Percentiles rank a stretch among this genome's conserved stretches.
These are phyloP conservation scores for Nothobranchius kuhntae DNA, from an alignment of 2,113 vertebrate species.

Conservation along the genomic window DNA sequence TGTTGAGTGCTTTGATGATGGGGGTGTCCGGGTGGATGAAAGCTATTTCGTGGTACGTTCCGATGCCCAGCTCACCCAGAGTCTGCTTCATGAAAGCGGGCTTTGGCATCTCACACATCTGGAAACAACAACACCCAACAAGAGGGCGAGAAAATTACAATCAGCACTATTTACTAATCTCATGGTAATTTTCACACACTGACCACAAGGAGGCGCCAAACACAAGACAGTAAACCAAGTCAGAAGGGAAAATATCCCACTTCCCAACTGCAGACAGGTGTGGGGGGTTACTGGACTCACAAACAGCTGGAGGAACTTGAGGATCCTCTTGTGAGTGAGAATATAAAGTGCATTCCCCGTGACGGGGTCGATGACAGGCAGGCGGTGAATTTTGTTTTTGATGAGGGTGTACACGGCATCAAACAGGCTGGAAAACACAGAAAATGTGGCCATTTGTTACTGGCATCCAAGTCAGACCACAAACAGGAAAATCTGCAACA, in stretches of 20 bases:
- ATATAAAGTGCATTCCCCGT: constrained; percentile 99
- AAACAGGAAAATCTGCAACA: background rate
- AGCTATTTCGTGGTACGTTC: constrained; percentile 94
- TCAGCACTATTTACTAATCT: background rate
- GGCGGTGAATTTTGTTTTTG: constrained; percentile 99
- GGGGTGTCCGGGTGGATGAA: constrained; percentile 97
- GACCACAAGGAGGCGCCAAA: constrained; percentile 61
- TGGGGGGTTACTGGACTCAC: constrained; percentile 82
- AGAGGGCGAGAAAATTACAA: background rate
- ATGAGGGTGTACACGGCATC: constrained; percentile 98
- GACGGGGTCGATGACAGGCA: constrained; percentile 97
- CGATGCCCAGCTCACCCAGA: constrained; percentile 93
- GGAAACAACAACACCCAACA: constrained; percentile 7
- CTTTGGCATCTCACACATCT: constrained; percentile 99
- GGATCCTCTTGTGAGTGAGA: constrained; percentile 99
- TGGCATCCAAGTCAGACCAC: background rate
- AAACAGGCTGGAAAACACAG: constrained; percentile 85
- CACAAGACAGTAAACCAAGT: background rate
- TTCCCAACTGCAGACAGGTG: background rate
- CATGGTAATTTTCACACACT: no score
- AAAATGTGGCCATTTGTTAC: constrained; percentile 13
- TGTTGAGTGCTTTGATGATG: constrained; percentile 97
- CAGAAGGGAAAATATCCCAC: background rate
- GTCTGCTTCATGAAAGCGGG: constrained; percentile 97
- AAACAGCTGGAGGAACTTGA: constrained; percentile 99